A percentile compares a stretch with the other conserved stretches of the same genome.
Conservation (phyloP, 2,888 invertebrate genomes). For the Cephonodes hylas region DNA sequence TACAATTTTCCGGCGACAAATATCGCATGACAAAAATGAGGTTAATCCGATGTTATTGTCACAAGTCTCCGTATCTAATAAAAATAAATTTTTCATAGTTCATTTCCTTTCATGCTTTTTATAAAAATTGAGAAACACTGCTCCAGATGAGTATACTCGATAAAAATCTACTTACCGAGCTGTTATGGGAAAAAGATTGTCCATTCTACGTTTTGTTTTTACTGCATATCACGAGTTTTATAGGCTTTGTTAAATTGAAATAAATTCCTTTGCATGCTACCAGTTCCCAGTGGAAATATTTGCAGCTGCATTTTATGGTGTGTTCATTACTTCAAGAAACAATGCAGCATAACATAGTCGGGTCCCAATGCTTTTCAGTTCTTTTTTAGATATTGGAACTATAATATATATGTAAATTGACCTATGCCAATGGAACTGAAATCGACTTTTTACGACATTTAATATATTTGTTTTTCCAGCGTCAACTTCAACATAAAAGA, state of each 20-base stretch:
- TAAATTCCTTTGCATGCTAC: neutral
- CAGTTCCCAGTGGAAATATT: neutral
- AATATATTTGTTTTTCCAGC: no score
- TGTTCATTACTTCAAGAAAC: neutral
- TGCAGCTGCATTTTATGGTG: neutral
- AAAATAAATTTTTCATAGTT: neutral
- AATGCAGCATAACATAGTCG: no score
- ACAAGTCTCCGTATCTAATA: neutral
- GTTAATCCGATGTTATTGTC: neutral
- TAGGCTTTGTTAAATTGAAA: neutral
- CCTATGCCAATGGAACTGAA: no score
- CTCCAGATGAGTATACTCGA: neutral
- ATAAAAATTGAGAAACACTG: neutral
- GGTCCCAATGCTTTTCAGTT: no score
- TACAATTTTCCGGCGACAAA: neutral
- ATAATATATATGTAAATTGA: no score
- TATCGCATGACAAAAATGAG: neutral
- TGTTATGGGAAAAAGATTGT: slow-evolving; percentile 7
- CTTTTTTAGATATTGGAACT: no score
- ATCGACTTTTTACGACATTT: no score
- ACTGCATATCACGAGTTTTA: neutral
- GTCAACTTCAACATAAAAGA: no score
- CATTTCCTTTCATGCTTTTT: neutral
- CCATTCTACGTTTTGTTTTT: neutral
- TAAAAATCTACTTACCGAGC: slow-evolving; percentile 11